A percentile compares a stretch with the other conserved stretches of the same genome.
Conservation (phyloP, 2,113 vertebrate genomes). For the Crotalus horridus region DNA sequence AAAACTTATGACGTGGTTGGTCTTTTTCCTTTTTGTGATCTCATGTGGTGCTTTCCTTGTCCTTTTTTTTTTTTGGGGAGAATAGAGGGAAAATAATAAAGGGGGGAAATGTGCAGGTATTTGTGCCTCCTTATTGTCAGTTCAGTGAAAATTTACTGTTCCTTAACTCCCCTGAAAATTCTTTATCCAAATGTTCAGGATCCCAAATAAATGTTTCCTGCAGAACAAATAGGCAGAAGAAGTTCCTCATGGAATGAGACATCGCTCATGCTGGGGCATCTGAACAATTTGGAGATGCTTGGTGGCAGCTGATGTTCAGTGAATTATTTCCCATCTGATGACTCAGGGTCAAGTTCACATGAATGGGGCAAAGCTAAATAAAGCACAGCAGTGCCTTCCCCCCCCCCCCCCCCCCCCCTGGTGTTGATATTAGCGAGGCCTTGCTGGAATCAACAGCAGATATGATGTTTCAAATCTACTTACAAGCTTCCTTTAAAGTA, state of each 20-base stretch:
- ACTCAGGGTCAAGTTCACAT: neutral
- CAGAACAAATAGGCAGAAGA: constrained; percentile 2
- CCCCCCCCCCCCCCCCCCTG: too few species aligned
- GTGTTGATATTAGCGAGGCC: constrained; percentile 5
- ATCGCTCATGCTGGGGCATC: neutral
- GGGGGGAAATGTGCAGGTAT: neutral
- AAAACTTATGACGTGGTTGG: neutral
- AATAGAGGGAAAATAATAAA: neutral
- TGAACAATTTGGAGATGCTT: neutral
- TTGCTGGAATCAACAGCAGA: neutral
- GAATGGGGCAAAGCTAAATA: constrained; percentile 13
- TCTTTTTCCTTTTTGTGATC: neutral
- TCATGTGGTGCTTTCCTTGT: neutral
- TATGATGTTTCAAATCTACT: neutral
- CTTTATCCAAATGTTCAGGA: neutral
- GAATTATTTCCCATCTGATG: neutral
- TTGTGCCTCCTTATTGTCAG: neutral
- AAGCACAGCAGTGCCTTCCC: neutral
- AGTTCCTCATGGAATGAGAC: neutral
- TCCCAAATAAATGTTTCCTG: neutral
- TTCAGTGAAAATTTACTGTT: neutral
- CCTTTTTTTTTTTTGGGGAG: neutral
- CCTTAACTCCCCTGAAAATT: neutral
- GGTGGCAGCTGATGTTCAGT: neutral
- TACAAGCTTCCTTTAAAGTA: neutral